Evolutionary conservation across 2,113 vertebrate genomes (phyloP), one percentile per base, ranked within the genome.

Genomic region (Cephalopholis sonnerati): DNA sequence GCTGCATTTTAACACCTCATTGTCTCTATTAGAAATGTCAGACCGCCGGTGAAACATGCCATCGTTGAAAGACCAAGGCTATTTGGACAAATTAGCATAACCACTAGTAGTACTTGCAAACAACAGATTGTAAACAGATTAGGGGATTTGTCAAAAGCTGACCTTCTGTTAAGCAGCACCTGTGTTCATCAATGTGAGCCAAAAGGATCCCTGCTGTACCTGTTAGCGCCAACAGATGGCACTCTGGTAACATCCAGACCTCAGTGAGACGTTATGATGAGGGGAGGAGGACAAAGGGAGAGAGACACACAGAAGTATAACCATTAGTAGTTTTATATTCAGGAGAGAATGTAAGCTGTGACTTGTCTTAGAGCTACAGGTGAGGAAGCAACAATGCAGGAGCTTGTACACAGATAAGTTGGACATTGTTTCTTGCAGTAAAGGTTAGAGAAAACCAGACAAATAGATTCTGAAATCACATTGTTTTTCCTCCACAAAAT

Each of bases 161-260:
- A 90, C 90, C 93, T 84, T 93, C 82, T 87, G 85, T 86, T 85
- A 74, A 78, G 66, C 75, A 88, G 84, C 88, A 89, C 88, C 82
- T 87, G 86, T 90, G 82, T 74, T 15, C 20, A 84, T 48, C 70
- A 78, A 2, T 67, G 24, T 27, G 77, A 88, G 82, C 82, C 81
- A 85, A 65, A 69, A 63, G 22, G 22, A 77, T 7, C 64, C 71
- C 0, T 83, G 48, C 41, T 5, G 17, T 50, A 5, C 72, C 68
- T 41, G 44, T 46, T 29, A 24, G 1, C 24, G 57, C 93, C 94
- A 93, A 90, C 87, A 95, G 93, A 94, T 90, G 93, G 93, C 93
- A 93, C 89, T 94, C 65, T 90, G 50, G 93, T 93, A 92, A 83
- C 93, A 91, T 36, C 48, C 50, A 91, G 71, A 41, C 57, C 44